A percentile compares a stretch with the other conserved stretches of the same genome.
These are phyloP conservation scores for Patella caerulea DNA, from an alignment of 2,888 invertebrate genomes.

Conservation along the genomic window DNA sequence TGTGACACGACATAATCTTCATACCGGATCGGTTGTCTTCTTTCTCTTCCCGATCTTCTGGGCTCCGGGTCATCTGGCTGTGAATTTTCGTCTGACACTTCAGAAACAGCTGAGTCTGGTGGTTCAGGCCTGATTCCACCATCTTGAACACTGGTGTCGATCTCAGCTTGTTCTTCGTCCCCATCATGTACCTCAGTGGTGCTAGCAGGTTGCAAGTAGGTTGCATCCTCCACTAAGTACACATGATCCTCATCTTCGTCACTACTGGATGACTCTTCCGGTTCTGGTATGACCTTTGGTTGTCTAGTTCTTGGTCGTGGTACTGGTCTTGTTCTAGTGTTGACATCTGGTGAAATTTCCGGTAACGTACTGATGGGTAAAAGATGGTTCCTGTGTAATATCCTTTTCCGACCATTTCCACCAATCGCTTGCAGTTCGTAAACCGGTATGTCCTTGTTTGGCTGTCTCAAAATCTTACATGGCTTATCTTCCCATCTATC, in stretches of 20 bases:
- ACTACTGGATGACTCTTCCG: constrained; percentile 3
- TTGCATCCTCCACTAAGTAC: constrained; percentile 1
- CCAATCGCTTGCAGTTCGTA: neutral
- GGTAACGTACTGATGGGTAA: neutral
- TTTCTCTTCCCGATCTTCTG: neutral
- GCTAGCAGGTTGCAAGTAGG: constrained; percentile 2
- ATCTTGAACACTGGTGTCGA: neutral
- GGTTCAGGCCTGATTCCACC: neutral
- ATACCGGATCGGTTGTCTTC: neutral
- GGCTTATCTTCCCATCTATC: too few relatives aligned
- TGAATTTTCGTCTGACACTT: neutral
- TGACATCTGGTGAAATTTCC: neutral
- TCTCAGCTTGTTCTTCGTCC: neutral
- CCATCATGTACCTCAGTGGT: constrained; percentile 3
- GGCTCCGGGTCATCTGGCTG: neutral
- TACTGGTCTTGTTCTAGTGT: constrained; percentile 1
- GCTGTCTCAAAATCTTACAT: too few relatives aligned
- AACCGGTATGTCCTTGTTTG: too few relatives aligned
- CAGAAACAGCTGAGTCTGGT: neutral
- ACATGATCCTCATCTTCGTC: neutral
- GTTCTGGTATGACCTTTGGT: neutral
- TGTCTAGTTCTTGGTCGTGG: constrained; percentile 1
- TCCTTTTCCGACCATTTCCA: neutral
- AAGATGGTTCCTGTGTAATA: neutral
- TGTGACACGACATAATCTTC: neutral